Evolutionary conservation across 2,797 vertebrate genomes (phyloP).

Genomic region (Stomatorhinus walkeri): DNA sequence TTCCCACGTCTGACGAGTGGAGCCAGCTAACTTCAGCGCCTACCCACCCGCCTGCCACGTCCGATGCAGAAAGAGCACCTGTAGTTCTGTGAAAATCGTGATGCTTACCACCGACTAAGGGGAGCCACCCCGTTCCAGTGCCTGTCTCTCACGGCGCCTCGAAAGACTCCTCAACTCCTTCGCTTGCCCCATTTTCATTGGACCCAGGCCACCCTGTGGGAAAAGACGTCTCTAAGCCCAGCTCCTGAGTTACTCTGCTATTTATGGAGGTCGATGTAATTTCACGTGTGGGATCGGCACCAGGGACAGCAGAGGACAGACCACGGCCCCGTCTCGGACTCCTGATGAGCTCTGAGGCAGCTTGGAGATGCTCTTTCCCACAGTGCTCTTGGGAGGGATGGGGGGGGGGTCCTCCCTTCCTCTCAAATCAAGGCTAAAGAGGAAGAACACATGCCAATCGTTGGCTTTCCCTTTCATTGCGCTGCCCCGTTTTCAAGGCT

Average conservation of each 20-base stretch:
- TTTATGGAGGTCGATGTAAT: slow-evolving; percentile 18
- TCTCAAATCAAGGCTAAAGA: background rate
- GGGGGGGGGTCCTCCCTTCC: background rate
- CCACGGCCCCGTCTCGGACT: background rate
- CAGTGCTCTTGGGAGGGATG: slow-evolving; percentile 9
- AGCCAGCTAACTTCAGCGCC: background rate
- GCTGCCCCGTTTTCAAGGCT: background rate
- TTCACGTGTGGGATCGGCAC: slow-evolving; percentile 11
- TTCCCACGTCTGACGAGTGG: slow-evolving; percentile 1
- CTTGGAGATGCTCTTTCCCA: slow-evolving; percentile 23
- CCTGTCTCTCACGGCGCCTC: background rate
- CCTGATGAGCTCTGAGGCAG: slow-evolving; percentile 12
- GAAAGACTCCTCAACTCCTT: background rate
- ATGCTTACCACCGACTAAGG: background rate
- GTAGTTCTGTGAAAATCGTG: background rate
- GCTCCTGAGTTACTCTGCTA: slow-evolving; percentile 11
- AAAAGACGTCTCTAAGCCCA: background rate
- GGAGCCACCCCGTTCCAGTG: background rate
- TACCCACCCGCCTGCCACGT: background rate
- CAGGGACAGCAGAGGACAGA: slow-evolving; percentile 13
- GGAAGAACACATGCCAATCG: background rate
- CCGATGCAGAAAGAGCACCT: background rate
- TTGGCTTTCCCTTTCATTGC: background rate
- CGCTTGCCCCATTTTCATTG: background rate
- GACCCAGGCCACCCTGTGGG: slow-evolving; percentile 6